Evolutionary conservation across 2,888 invertebrate genomes (phyloP), one percentile per base, ranked within the genome.

Genomic region (Melinaea menophilus): DNA sequence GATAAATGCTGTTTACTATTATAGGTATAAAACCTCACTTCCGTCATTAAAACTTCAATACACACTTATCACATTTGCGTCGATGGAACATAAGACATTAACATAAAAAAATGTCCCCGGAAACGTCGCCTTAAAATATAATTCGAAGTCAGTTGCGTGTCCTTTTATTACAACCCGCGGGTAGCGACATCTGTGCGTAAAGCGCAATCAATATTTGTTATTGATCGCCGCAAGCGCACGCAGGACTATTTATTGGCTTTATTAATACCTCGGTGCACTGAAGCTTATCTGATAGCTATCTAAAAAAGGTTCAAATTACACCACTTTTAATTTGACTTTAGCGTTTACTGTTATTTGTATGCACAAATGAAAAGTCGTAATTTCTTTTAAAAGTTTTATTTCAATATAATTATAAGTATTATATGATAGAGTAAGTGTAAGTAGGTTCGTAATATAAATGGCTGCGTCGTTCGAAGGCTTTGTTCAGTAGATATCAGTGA

Each of bases 141-240:
- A 55, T 56, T 60, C 46, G 55, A 55, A 35, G 55, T 46, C 46
- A 55, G 55, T 59, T 22, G 60, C 55, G 60, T 60, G 60, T 47
- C 55, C 60, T 55, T 55, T 60, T 55, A 55, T 51, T 51, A 51
- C 41, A 31, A 51, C 31, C 65, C 69, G 70, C 68, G 68, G 73
- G 66, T 70, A 73, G 70, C 67, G 75, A 70, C 75, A 77, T 79
- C 74, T 78, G 73, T 74, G 75, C 62, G 70, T 68, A 71, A 68
- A 65, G 70, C 71, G 74, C 75, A 71, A 77, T 78, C 78, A 72
- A 73, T 78, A 78, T 76, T 70, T 71, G 74, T 75, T 74, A 75
- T 71, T 69, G 73, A 68, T 69, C 71, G 79, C 79, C 77, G 73
- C 72, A 55, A 77, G 80, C 77, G 68, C 62, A 61, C 48, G 45